Evolutionary conservation across 1,140 invertebrate genomes (phyloP), one percentile per base, ranked within the genome.

Genomic region (Drosophila lini): DNA sequence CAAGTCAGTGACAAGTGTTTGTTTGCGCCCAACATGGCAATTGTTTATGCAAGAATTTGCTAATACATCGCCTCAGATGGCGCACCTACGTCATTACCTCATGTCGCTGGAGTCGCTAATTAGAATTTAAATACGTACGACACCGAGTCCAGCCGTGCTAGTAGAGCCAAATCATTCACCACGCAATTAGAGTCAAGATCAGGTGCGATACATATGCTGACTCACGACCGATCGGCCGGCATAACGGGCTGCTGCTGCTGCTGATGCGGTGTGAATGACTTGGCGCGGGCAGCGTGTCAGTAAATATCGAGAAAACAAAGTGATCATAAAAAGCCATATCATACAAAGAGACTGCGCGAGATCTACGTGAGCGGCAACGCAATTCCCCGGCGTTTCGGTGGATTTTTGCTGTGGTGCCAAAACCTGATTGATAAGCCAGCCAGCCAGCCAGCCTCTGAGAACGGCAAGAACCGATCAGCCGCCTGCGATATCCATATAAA

Each of bases 401-500:
- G 41, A 31, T 65, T 36, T 36, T n/a, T 65, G 48, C 16, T 65
- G 62, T 59, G 42, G 40, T 44, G 41, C 28, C 62, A 74, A 83
- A 83, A 84, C 80, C 83, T 89, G 80, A 90, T 80, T 75, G 76
- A 88, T 85, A 78, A 52, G 50, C 50, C 31, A 28, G 44, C 41
- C 16, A 45, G 19, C 44, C 45, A 69, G 65, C 48, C 67, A 34
- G 48, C 67, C 48, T 25, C 52, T 71, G 69, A 50, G 65, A 71
- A 71, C 31, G 53, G 10, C 22, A 59, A 73, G 69, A 73, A 73
- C 69, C 41, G 69, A 73, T 73, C 69, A 31, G 53, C 53, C 28
- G 68, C 25, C 28, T 15, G 34, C 5, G 28, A 48, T 70, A 59
- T 70, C 36, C 69, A 73, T 73, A 73, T 73, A 73, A 71, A 73